Evolutionary conservation across 2,113 vertebrate genomes (phyloP), one percentile per base, ranked within the genome.

Genomic region (Nipponia nippon): DNA sequence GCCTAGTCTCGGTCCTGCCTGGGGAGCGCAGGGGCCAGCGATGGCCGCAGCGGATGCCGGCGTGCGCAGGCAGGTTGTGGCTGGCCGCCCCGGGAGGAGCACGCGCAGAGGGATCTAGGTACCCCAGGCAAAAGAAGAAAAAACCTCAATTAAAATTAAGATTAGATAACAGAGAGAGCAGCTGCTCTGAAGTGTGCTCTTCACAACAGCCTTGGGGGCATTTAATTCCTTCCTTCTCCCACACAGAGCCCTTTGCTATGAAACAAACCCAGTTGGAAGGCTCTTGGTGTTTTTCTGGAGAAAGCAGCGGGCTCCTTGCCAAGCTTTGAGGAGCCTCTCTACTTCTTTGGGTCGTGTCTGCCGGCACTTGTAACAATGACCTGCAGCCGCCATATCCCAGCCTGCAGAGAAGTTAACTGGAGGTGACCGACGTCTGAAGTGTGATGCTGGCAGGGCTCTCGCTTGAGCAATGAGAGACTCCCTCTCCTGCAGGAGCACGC

Each of bases 371-470:
- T 55, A 44, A 18, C 14, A 19, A 3, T 1, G 2, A 26, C 30
- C 21, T 65, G 82, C 26, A 56, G 61, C 69, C 1, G 0, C 76
- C 8, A 0, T 29, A 16, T 46, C 69, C 83, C 23, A 4, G 30
- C 42, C n/a, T 30, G 46, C 21, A 9, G 49, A n/a, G 83, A 16
- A n/a, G 26, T 0, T 0, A 47, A 2, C 42, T 25, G 67, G 59
- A n/a, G 0, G 0, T 11, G 46, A 3, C 40, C 1, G 3, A 7
- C 0, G 0, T 2, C 7, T 9, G 52, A 4, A 40, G 29, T 1
- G 3, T n/a, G 3, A 12, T 0, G 2, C 50, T 40, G 40, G 13
- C 4, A 0, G 36, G 36, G 30, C 50, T 65, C 36, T 62, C 8
- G 1, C 20, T 34, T 0, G 2, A 44, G 44, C 38, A 2, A 2